A percentile compares a stretch with the other conserved stretches of the same genome.
Evolutionary conservation across 1,140 invertebrate genomes (phyloP).

Genomic region (Parapsyche elsis): DNA sequence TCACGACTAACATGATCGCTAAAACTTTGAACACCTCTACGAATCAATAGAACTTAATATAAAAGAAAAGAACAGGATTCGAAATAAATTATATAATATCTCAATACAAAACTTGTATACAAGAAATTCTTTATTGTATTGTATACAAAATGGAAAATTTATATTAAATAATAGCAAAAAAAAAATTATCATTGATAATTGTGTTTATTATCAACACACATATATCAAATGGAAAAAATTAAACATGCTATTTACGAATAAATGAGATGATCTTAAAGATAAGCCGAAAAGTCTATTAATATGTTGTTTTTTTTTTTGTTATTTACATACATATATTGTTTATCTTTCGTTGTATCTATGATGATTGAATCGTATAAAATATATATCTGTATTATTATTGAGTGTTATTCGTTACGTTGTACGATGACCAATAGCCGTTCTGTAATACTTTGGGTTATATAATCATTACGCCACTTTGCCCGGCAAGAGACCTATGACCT

Average conservation of each 20-base stretch:
- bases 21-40: background rate
- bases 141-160: too few relatives aligned
- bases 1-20: background rate
- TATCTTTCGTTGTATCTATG: background rate
- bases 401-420: slow-evolving; percentile 10
- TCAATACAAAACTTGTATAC: background rate
- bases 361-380: background rate
- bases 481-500: slow-evolving; percentile 26
- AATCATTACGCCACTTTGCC: slow-evolving; percentile 37
- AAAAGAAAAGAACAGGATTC: slow-evolving; percentile 10
- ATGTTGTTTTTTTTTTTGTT: too few relatives aligned
- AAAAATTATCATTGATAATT: too few relatives aligned
- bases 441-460: slow-evolving; percentile 33
- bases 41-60: slow-evolving; percentile 2
- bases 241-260: too few relatives aligned
- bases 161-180: too few relatives aligned
- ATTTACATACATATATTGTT: too few relatives aligned
- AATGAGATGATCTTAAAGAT: too few relatives aligned
- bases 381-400: slow-evolving; percentile 10
- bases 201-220: too few relatives aligned
- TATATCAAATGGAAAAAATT: too few relatives aligned
- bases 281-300: too few relatives aligned
- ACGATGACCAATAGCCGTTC: slow-evolving; percentile 38
- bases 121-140: too few relatives aligned
- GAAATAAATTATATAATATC: slow-evolving; percentile 7